Evolutionary conservation across 2,797 vertebrate species (phyloP), one percentile per base, ranked within the genome.

Genomic region (Allobates femoralis): DNA sequence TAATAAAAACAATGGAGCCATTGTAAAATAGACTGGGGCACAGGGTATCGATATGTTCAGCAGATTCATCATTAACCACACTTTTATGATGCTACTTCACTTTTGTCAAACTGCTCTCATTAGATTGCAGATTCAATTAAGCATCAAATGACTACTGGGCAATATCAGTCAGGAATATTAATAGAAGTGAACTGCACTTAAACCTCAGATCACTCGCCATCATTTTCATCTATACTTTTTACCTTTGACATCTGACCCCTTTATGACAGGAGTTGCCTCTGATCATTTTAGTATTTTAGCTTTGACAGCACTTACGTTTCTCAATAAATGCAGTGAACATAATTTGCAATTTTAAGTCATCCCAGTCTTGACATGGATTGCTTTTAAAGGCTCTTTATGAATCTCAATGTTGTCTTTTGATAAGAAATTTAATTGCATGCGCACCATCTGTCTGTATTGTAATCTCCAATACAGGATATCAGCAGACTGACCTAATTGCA

Each of bases 221-320:
- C 6, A 12, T 23, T 30, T 56, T 11, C 10, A 37, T 78, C 28
- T 34, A 78, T 23, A 74, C 71, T 50, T 74, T 56, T 78, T 55
- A 78, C 51, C 75, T 78, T 32, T 78, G 53, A 78, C 75, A 21
- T 34, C 10, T 58, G 12, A 56, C 75, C 75, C 51, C 28, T 78
- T 56, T 32, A 78, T 34, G 7, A 16, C 12, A 16, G n/a, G 16
- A 18, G 21, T 15, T 23, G 67, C 37, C 67, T 71, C 0, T 12
- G 67, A 71, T 41, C 34, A 71, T 23, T n/a, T 23, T 12, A 2
- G 71, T 26, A 74, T 74, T 50, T 74, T 74, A 41, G 23, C 71
- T 74, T 50, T 50, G 21, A 71, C 3, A 41, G 41, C 41, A 69
- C 18, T 74, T 50, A 46, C 26, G 41, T 74, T 50, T 50, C n/a